A percentile compares a stretch with the other conserved stretches of the same genome.
phyloP scores from a whole-genome alignment of 2,113 vertebrate species.

The Poeciliopsis prolifica region DNA sequence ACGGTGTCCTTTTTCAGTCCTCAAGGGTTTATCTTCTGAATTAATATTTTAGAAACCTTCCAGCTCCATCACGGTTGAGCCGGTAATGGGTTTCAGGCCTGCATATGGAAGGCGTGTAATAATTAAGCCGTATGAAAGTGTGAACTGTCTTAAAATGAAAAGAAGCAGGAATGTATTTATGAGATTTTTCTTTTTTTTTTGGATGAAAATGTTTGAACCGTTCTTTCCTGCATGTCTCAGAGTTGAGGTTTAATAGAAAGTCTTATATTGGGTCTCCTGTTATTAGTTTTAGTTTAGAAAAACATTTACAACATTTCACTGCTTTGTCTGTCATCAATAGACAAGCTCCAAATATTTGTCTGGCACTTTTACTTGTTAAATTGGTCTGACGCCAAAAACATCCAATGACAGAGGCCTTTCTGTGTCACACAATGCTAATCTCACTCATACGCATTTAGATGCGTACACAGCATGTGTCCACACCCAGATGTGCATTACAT shows the following conservation, averaged over 20 bases:
- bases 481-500: slow-evolving; percentile 32
- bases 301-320: background rate
- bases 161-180: background rate
- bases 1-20: background rate
- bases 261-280: background rate
- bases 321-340: background rate
- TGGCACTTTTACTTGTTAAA: slow-evolving; percentile 15
- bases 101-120: background rate
- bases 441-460: slow-evolving; percentile 25
- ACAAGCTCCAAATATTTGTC: background rate
- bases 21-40: background rate
- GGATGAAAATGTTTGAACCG: background rate
- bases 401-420: background rate
- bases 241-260: background rate
- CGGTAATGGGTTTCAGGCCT: background rate
- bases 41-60: background rate
- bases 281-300: slow-evolving; percentile 12
- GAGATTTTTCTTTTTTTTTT: background rate
- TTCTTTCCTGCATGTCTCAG: background rate
- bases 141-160: background rate
- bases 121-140: background rate
- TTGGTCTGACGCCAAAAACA: slow-evolving; percentile 16
- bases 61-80: too few relatives aligned
- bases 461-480: slow-evolving; percentile 3
- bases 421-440: slow-evolving; percentile 23